Conservation (phyloP, 2,113 vertebrate species). For the Abramis brama region DNA sequence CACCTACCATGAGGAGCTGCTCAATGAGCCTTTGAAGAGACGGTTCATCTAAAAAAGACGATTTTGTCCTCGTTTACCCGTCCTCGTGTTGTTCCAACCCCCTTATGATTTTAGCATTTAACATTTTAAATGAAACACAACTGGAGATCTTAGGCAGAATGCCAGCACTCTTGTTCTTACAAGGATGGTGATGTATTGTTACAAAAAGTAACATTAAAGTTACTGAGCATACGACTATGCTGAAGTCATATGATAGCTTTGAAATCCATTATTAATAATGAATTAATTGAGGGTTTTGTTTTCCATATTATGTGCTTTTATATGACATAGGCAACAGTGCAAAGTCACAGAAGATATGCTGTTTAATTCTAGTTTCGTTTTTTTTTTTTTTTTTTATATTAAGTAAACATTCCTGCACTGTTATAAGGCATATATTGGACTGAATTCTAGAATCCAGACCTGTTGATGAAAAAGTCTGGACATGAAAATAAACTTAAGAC, state of each 20-base stretch:
- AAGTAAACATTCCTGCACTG: background rate
- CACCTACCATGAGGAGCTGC: constrained; percentile 22
- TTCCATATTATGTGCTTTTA: background rate
- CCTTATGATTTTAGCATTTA: background rate
- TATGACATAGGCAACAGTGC: too few relatives aligned
- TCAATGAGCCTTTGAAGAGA: constrained; percentile 16
- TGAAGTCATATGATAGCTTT: background rate
- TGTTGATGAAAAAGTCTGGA: background rate
- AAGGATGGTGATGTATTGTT: background rate
- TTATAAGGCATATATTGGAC: background rate
- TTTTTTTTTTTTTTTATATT: background rate
- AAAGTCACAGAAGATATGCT: background rate
- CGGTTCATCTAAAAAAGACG: background rate
- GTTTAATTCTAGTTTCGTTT: background rate
- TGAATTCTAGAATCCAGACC: background rate
- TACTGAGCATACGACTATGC: background rate
- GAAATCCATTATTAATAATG: too few relatives aligned
- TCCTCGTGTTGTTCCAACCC: background rate
- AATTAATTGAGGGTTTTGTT: too few relatives aligned
- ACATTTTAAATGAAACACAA: background rate
- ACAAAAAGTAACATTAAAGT: background rate
- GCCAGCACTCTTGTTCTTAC: background rate
- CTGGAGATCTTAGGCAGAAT: background rate
- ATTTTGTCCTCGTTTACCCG: background rate
- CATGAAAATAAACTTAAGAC: constrained; percentile 7